A percentile compares a stretch with the other conserved stretches of the same genome.
phyloP scores from a whole-genome alignment of 2,797 vertebrate species.

The Hirundo rustica region DNA sequence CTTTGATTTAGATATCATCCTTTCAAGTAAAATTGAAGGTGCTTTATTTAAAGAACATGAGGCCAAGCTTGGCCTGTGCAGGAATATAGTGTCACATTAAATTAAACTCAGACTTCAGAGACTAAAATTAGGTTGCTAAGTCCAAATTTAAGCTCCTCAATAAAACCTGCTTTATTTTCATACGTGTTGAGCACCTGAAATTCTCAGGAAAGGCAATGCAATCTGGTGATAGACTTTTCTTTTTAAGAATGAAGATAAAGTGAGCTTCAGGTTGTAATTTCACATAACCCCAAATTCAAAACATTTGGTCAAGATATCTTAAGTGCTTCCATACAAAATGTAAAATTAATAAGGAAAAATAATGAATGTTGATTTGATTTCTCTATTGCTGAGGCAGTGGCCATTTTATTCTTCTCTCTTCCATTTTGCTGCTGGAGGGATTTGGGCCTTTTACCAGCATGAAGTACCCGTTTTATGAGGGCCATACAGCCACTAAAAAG shows the following conservation, averaged over 20 bases:
- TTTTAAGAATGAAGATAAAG: not conserved
- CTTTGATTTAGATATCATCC: slow-evolving; percentile 52
- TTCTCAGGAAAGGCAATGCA: not conserved
- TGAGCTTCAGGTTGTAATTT: not conserved
- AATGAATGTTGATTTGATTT: not conserved
- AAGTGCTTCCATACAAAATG: not conserved
- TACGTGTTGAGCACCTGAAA: not conserved
- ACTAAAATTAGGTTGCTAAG: slow-evolving; percentile 57
- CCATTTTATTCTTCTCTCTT: not conserved
- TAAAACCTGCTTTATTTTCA: slow-evolving; percentile 44
- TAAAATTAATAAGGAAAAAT: not conserved
- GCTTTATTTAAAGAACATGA: slow-evolving; percentile 63
- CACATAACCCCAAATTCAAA: not conserved
- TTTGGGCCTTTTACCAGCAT: not conserved
- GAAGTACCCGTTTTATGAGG: not conserved
- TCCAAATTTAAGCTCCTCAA: slow-evolving; percentile 46
- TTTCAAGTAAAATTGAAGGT: slow-evolving; percentile 68
- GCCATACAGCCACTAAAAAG: not conserved
- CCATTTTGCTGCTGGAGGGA: not conserved
- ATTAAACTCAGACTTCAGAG: slow-evolving; percentile 56
- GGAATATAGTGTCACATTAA: slow-evolving; percentile 54
- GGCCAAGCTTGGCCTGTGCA: slow-evolving; percentile 40
- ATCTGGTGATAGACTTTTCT: not conserved
- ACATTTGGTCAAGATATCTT: not conserved
- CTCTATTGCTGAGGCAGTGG: not conserved